Percentiles rank a stretch among this genome's conserved stretches.
These are phyloP conservation scores for Aegotheles bennettii DNA, from an alignment of 2,113 vertebrate species.

Conservation along the genomic window DNA sequence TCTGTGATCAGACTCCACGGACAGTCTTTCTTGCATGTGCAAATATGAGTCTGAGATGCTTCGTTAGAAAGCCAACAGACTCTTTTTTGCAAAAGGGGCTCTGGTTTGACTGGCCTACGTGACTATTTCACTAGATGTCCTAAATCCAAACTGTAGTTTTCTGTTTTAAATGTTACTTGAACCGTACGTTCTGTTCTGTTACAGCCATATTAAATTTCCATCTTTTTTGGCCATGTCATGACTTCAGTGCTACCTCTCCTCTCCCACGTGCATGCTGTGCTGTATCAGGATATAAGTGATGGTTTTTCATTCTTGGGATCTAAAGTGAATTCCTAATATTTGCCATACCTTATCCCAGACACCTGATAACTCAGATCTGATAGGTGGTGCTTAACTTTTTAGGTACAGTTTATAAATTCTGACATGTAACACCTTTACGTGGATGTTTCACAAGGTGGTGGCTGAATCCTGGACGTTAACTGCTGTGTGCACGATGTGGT, in stretches of 20 bases:
- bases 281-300: not conserved
- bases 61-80: not conserved
- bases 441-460: not conserved
- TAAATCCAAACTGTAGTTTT: not conserved
- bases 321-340: constrained; percentile 4
- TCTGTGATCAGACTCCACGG: not conserved
- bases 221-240: not conserved
- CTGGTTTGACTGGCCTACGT: not conserved
- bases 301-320: not conserved
- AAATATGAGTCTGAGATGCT: not conserved
- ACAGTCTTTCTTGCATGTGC: not conserved
- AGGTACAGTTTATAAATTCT: not conserved
- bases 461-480: not conserved
- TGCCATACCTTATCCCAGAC: not conserved
- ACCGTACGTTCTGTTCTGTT: not conserved
- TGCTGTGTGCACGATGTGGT: not conserved
- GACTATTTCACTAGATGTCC: not conserved
- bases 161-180: not conserved
- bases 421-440: not conserved
- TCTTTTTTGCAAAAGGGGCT: not conserved
- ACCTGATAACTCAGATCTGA: not conserved
- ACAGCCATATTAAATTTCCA: not conserved
- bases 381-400: not conserved
- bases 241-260: not conserved
- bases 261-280: fast-evolving